Evolutionary conservation across 2,888 invertebrate species (phyloP).

Genomic region (Aradus depressus): DNA sequence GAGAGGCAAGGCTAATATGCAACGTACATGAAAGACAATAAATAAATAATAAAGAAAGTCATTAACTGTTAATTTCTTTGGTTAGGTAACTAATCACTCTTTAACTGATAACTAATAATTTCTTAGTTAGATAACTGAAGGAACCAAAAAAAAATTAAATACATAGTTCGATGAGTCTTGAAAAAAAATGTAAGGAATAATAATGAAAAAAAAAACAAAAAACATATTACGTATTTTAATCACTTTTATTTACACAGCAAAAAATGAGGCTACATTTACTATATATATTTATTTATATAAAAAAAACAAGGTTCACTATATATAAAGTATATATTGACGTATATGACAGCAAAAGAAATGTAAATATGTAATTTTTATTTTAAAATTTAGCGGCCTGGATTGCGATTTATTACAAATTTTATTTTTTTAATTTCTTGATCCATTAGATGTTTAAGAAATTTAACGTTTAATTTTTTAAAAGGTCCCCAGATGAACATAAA

Average conservation of each 20-base stretch:
- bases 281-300: slow-evolving; percentile 21
- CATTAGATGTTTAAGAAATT: background rate
- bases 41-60: too few species aligned
- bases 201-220: background rate
- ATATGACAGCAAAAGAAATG: slow-evolving; percentile 24
- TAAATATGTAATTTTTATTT: background rate
- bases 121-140: too few species aligned
- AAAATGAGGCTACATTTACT: slow-evolving; percentile 27
- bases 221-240: slow-evolving; percentile 24
- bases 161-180: too few species aligned
- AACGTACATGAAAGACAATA: too few species aligned
- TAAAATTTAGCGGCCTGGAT: background rate
- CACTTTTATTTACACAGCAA: slow-evolving; percentile 28
- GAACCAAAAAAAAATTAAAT: too few species aligned
- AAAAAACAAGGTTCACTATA: slow-evolving; percentile 1
- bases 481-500: too few species aligned
- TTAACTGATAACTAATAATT: too few species aligned
- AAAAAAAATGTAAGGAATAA: background rate
- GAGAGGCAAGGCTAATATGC: too few species aligned
- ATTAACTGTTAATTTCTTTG: too few species aligned
- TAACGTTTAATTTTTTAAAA: too few species aligned
- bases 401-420: background rate
- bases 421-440: background rate
- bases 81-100: too few species aligned
- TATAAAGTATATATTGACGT: slow-evolving; percentile 13